These are phyloP conservation scores for Lasioglossum zephyrum DNA, from an alignment of 2,888 invertebrate species.

Conservation along the genomic window DNA sequence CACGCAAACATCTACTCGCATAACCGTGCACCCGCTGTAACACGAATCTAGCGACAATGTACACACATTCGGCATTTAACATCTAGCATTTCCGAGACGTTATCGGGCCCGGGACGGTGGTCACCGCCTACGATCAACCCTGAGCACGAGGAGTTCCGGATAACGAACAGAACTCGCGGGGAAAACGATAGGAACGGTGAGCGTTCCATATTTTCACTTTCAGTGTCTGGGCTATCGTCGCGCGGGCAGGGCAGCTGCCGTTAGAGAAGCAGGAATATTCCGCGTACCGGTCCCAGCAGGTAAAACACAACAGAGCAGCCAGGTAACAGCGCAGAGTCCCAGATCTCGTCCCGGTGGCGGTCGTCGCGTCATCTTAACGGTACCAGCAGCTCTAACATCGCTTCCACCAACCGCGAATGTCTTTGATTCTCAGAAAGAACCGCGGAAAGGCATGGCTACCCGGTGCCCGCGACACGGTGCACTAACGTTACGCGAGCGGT, in stretches of 20 bases:
- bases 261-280: background rate
- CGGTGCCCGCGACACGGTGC: background rate
- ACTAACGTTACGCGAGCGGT: slow-evolving; percentile 2
- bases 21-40: slow-evolving; percentile 11
- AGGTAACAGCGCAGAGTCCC: slow-evolving; percentile 42
- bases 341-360: slow-evolving; percentile 46
- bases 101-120: background rate
- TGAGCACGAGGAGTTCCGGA: background rate
- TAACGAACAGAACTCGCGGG: background rate
- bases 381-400: slow-evolving; percentile 32
- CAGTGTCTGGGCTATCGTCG: slow-evolving; percentile 4
- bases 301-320: slow-evolving; percentile 55
- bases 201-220: slow-evolving; percentile 48
- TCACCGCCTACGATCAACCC: background rate
- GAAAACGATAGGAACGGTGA: background rate
- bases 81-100: background rate
- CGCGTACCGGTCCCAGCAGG: slow-evolving; percentile 63
- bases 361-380: slow-evolving; percentile 62
- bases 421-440: background rate
- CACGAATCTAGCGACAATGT: slow-evolving; percentile 10
- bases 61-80: background rate
- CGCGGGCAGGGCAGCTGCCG: background rate
- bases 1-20: background rate
- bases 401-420: background rate
- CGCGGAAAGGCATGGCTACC: background rate